Percentiles rank a stretch among this genome's conserved stretches.
Conservation (phyloP, 2,888 invertebrate genomes). For the Chamaedrilus cognettii region DNA sequence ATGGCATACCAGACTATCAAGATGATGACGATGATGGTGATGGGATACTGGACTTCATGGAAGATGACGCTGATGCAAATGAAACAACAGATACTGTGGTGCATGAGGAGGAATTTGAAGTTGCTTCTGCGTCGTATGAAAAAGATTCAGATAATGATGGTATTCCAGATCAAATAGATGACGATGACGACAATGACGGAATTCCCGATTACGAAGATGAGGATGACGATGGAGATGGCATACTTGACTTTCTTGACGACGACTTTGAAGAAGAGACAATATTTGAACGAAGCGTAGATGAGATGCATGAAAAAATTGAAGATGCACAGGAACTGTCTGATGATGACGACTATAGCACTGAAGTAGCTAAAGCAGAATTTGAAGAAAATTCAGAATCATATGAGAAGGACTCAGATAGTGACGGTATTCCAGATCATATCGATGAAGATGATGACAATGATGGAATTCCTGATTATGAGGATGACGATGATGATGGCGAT, state of each 20-base stretch:
- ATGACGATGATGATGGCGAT: conserved; percentile 23
- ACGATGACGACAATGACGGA: conserved; percentile 35
- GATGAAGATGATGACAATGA: conserved; percentile 31
- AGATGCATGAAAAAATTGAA: conserved; percentile 35
- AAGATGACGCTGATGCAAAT: conserved; percentile 2
- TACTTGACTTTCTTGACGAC: conserved; percentile 36
- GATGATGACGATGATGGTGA: conserved; percentile 29
- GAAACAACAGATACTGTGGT: no score
- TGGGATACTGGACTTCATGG: conserved; percentile 28
- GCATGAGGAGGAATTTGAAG: conserved; percentile 7
- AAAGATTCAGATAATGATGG: conserved; percentile 27
- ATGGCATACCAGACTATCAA: conserved; percentile 17
- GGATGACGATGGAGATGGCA: conserved; percentile 45
- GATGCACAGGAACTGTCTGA: conserved; percentile 18
- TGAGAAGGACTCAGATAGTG: conserved; percentile 28
- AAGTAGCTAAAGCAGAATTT: no score
- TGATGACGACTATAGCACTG: conserved; percentile 45
- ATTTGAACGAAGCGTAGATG: no score
- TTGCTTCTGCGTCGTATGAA: conserved; percentile 27
- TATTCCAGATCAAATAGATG: conserved; percentile 33
- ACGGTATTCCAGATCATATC: conserved; percentile 21
- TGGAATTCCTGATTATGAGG: conserved; percentile 40
- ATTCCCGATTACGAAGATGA: conserved; percentile 23
- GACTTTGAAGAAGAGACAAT: not conserved
- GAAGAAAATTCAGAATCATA: conserved; percentile 26